Evolutionary conservation across 2,888 invertebrate genomes (phyloP).

Genomic region (Deroplatys truncata): DNA sequence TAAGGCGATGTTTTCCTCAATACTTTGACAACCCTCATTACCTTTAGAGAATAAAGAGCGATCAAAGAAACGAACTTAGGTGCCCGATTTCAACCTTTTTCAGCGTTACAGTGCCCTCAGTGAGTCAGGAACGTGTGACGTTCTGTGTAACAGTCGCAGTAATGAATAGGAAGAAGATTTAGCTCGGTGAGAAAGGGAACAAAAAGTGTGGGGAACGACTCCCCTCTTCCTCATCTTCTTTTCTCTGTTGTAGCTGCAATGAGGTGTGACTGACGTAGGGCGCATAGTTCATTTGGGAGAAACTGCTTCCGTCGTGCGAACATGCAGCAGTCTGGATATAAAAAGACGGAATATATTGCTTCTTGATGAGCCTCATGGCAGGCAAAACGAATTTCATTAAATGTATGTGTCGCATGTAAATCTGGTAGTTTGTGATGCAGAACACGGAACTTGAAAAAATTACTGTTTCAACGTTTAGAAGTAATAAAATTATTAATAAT

Average conservation of each 20-base stretch:
- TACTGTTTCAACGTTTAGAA: no score
- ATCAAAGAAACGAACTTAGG: background rate
- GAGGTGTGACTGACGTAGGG: background rate
- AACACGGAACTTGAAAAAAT: no score
- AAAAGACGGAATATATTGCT: background rate
- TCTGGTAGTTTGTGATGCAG: background rate
- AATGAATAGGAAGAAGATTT: background rate
- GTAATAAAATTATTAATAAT: no score
- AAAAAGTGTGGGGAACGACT: background rate
- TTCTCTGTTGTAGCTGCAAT: background rate
- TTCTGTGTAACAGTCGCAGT: background rate
- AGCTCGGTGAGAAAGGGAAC: background rate
- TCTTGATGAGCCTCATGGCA: background rate
- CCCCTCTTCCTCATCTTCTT: background rate
- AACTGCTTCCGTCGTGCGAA: background rate
- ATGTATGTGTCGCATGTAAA: background rate
- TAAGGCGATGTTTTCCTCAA: no score
- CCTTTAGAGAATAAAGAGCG: background rate
- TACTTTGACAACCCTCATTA: no score
- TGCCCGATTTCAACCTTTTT: background rate
- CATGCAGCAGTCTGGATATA: background rate
- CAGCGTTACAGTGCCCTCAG: no score
- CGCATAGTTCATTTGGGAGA: background rate
- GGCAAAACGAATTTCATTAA: background rate
- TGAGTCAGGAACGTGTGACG: background rate